phyloP scores from a whole-genome alignment of 2,888 invertebrate genomes.

The Trissolcus brochymenae region DNA sequence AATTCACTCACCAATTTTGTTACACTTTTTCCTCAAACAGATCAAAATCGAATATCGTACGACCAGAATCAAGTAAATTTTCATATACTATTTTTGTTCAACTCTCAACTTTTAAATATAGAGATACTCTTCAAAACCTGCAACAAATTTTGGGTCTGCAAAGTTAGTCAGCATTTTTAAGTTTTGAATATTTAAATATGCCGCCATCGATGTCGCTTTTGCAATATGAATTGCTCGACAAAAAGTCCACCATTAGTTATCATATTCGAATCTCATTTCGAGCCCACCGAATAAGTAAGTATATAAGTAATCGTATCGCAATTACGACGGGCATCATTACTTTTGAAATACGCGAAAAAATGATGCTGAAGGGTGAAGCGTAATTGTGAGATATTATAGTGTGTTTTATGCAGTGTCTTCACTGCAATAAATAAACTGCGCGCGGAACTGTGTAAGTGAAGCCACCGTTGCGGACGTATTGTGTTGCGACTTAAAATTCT shows the following conservation, averaged over 20 bases:
- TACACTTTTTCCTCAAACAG: not conserved
- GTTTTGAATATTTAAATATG: too few species aligned
- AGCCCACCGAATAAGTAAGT: too few species aligned
- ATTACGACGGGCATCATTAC: constrained; percentile 31
- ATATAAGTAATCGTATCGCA: constrained; percentile 23
- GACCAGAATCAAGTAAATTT: too few species aligned
- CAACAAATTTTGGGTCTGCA: too few species aligned
- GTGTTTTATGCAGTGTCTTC: constrained; percentile 24
- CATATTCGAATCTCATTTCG: constrained; percentile 10
- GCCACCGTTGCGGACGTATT: constrained; percentile 9
- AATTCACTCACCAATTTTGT: too few species aligned
- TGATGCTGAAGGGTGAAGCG: not conserved
- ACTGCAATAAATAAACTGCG: constrained; percentile 29
- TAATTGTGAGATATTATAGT: constrained; percentile 24
- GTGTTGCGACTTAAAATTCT: constrained; percentile 19
- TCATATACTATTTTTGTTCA: too few species aligned
- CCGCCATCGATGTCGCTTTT: too few species aligned
- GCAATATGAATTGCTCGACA: too few species aligned
- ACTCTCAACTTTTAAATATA: too few species aligned
- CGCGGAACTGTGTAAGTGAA: constrained; percentile 6
- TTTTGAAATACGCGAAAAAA: constrained; percentile 11
- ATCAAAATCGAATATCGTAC: not conserved
- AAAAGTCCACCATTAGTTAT: constrained; percentile 18
- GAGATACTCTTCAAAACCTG: too few species aligned
- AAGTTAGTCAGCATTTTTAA: too few species aligned